Conservation (phyloP, 2,797 vertebrate genomes). For the Catostomus latipinnis region DNA sequence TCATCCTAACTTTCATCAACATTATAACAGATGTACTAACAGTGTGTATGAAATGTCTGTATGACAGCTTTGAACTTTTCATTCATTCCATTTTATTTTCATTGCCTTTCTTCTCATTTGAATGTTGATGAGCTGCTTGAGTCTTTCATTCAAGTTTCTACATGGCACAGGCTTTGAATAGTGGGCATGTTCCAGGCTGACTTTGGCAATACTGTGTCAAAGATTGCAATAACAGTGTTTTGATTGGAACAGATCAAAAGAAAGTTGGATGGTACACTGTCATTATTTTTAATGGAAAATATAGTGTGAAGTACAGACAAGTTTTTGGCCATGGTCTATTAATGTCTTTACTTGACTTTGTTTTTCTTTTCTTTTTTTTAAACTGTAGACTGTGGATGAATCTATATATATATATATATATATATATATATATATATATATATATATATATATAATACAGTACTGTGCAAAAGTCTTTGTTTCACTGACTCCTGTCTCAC, state of each 20-base stretch:
- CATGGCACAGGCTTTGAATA: not conserved
- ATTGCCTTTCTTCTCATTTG: not conserved
- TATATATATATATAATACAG: no score
- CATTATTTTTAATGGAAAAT: constrained; percentile 18
- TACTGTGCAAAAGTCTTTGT: no score
- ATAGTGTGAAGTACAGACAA: not conserved
- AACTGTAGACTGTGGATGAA: no score
- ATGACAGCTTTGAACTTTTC: not conserved
- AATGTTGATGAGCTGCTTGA: not conserved
- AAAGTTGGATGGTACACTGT: constrained; percentile 5
- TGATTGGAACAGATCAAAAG: not conserved
- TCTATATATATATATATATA: no score
- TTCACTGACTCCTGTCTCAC: no score
- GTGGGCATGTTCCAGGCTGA: not conserved
- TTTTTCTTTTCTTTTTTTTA: not conserved
- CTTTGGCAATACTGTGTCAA: not conserved
- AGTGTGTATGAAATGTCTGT: not conserved
- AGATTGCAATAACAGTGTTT: constrained; percentile 7
- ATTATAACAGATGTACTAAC: not conserved
- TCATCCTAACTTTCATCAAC: not conserved
- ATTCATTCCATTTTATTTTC: not conserved
- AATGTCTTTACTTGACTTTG: not conserved
- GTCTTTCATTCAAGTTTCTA: not conserved
- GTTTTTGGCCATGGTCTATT: not conserved
- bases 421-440: no score